phyloP scores from a whole-genome alignment of 2,888 invertebrate species.

The Graphium colonna region DNA sequence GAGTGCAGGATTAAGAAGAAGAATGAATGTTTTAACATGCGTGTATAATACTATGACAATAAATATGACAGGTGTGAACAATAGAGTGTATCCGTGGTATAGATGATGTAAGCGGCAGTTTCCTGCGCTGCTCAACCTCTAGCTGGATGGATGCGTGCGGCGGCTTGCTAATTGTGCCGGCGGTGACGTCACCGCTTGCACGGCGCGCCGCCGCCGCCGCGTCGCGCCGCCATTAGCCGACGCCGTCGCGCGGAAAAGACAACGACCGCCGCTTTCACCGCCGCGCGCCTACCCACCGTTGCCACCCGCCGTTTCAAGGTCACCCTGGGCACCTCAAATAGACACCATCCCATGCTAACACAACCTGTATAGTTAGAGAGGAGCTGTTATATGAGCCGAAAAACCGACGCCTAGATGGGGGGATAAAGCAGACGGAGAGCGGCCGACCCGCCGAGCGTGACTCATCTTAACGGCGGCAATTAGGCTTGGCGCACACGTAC shows the following conservation, averaged over 20 bases:
- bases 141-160: conserved; percentile 26
- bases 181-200: conserved; percentile 61
- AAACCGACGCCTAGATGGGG: conserved; percentile 40
- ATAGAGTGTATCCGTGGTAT: conserved; percentile 47
- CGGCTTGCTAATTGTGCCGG: conserved; percentile 64
- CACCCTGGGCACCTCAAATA: conserved; percentile 3
- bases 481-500: conserved; percentile 51
- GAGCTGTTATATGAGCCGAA: conserved; percentile 16
- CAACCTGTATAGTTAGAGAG: background rate
- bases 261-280: conserved; percentile 75
- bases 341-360: background rate
- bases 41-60: conserved; percentile 10
- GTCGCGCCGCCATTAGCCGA: conserved; percentile 59
- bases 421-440: conserved; percentile 62
- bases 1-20: too few species aligned
- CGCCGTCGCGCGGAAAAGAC: conserved; percentile 76
- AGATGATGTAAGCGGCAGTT: conserved; percentile 71
- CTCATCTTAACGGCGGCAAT: conserved; percentile 76
- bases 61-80: conserved; percentile 35
- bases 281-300: conserved; percentile 41
- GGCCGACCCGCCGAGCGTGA: conserved; percentile 72
- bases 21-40: too few species aligned
- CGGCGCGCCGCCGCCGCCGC: conserved; percentile 44
- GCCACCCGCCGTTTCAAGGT: conserved; percentile 32
- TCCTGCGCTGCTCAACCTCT: conserved; percentile 54